Percentiles rank a stretch among this genome's conserved stretches.
Evolutionary conservation across 37 sponge, comb jelly and placozoan genomes (phyloP).

Genomic region (Petrosia ficiformis): DNA sequence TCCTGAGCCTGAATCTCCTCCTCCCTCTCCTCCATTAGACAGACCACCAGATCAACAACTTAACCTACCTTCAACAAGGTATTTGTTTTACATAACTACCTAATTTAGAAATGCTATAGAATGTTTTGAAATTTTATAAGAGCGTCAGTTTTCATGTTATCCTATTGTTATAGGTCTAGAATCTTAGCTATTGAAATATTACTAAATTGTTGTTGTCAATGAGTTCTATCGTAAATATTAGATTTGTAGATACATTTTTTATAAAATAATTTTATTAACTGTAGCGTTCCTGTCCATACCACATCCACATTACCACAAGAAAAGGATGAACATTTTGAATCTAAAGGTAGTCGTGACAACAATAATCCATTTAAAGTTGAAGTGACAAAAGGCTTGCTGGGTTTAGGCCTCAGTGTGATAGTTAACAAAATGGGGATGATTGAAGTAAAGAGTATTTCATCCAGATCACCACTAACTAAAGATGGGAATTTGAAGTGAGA

Average conservation of each 20-base stretch:
- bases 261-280: too few species aligned
- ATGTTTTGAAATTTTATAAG: too few species aligned
- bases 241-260: too few species aligned
- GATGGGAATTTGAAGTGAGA: constrained; percentile 69
- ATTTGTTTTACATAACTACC: too few species aligned
- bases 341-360: not conserved
- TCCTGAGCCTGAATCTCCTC: not conserved
- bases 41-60: constrained; percentile 43
- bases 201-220: too few species aligned
- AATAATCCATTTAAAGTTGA: constrained; percentile 70
- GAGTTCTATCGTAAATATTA: too few species aligned
- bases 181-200: too few species aligned
- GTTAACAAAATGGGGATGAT: constrained; percentile 44
- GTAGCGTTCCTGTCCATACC: not conserved
- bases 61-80: too few species aligned
- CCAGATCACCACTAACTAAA: constrained; percentile 50
- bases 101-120: too few species aligned
- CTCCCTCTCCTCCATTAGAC: constrained; percentile 19
- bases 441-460: constrained; percentile 34
- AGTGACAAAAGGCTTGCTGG: constrained; percentile 50
- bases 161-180: not conserved
- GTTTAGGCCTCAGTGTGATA: constrained; percentile 49
- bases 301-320: not conserved
- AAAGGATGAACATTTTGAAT: too few species aligned
- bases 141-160: too few species aligned